phyloP scores from a whole-genome alignment of 1,140 invertebrate species.

The Drosophila oshimai region DNA sequence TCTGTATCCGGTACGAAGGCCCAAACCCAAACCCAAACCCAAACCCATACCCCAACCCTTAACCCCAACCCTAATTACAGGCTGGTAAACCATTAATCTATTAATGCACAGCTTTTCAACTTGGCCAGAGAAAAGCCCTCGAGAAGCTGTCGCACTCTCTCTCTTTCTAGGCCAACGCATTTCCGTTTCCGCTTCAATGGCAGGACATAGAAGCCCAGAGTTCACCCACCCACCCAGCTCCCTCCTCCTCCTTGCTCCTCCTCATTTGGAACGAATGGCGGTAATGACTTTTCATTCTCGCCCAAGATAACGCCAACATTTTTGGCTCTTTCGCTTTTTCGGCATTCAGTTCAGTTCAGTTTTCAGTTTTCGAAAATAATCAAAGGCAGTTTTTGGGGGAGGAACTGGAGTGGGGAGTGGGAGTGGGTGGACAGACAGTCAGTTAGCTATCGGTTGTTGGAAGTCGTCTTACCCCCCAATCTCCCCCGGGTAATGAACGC shows the following conservation, averaged over 20 bases:
- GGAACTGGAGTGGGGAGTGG: neutral
- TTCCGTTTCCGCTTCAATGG: conserved; percentile 77
- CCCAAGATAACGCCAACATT: conserved; percentile 75
- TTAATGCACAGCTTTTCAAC: conserved; percentile 64
- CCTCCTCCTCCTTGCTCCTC: neutral
- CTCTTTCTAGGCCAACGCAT: conserved; percentile 55
- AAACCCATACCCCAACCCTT: too few relatives aligned
- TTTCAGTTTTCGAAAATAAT: conserved; percentile 55
- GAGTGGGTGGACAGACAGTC: conserved; percentile 24
- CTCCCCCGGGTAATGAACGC: conserved; percentile 63
- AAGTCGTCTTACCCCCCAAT: conserved; percentile 9
- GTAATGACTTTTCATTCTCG: conserved; percentile 80
- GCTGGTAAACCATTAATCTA: conserved; percentile 62
- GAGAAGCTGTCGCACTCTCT: conserved; percentile 19
- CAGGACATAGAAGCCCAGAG: too few relatives aligned
- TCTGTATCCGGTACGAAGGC: too few relatives aligned
- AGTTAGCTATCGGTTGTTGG: conserved; percentile 62
- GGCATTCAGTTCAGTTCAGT: conserved; percentile 31
- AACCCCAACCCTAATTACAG: conserved; percentile 40
- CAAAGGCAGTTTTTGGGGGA: conserved; percentile 44
- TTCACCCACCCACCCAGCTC: neutral
- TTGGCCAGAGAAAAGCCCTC: conserved; percentile 34
- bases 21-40: too few relatives aligned
- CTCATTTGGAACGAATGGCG: conserved; percentile 64
- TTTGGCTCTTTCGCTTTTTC: conserved; percentile 42